phyloP scores from a whole-genome alignment of 2,888 invertebrate species.

The Atherix ibis region DNA sequence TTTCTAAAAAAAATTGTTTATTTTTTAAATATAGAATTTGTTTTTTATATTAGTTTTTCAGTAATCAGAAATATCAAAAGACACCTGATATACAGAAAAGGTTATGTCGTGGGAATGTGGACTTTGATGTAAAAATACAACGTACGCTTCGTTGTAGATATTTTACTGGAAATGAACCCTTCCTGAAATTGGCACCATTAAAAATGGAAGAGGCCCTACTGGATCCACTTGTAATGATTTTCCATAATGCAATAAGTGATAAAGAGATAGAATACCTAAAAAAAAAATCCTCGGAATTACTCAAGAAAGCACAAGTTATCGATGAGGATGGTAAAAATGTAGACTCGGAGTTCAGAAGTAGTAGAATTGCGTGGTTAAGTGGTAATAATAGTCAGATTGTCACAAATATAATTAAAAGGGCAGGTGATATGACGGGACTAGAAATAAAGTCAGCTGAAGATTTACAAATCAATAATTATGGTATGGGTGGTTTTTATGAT shows the following conservation, averaged over 20 bases:
- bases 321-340: constrained; percentile 75
- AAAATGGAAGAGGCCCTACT: constrained; percentile 37
- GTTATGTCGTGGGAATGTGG: too few relatives aligned
- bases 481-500: constrained; percentile 44
- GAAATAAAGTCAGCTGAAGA: constrained; percentile 42
- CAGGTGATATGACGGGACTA: constrained; percentile 40
- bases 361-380: constrained; percentile 44
- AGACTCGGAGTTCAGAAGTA: constrained; percentile 41
- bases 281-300: constrained; percentile 35
- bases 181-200: constrained; percentile 31
- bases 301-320: constrained; percentile 60
- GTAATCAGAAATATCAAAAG: too few relatives aligned
- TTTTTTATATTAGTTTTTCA: too few relatives aligned
- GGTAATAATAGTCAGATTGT: constrained; percentile 32
- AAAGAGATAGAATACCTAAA: constrained; percentile 39
- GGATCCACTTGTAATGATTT: constrained; percentile 38
- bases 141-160: constrained; percentile 31
- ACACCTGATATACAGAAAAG: too few relatives aligned
- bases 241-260: constrained; percentile 41
- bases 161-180: constrained; percentile 25
- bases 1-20: too few relatives aligned
- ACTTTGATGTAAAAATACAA: too few relatives aligned
- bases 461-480: constrained; percentile 34
- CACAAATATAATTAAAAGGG: constrained; percentile 33
- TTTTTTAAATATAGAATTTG: too few relatives aligned